These are phyloP conservation scores for Lutraria lutraria DNA, from an alignment of 2,888 invertebrate genomes.

Conservation along the genomic window DNA sequence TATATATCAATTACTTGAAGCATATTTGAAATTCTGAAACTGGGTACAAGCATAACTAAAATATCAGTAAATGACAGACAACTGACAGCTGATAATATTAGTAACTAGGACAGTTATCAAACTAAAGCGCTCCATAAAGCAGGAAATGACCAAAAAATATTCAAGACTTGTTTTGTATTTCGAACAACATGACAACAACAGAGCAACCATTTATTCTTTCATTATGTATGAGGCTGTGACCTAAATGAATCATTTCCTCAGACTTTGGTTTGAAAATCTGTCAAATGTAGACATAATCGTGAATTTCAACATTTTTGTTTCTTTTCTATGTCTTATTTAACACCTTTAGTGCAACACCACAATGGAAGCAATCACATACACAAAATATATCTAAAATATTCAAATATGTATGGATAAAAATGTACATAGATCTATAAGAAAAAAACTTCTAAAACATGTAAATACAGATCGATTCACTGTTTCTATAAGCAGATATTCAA, in stretches of 20 bases:
- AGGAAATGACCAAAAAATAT: conserved; percentile 4
- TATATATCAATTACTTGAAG: not conserved
- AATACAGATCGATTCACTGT: conserved; percentile 24
- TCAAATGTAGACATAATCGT: conserved; percentile 36
- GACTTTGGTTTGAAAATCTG: conserved; percentile 26
- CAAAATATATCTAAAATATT: conserved; percentile 22
- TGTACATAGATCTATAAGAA: not conserved
- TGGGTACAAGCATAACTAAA: not conserved
- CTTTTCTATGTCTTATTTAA: not conserved
- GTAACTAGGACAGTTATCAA: conserved; percentile 6
- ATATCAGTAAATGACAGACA: conserved; percentile 12
- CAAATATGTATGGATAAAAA: conserved; percentile 14
- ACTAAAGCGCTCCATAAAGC: not conserved
- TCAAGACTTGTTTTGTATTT: not conserved
- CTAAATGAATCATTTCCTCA: not conserved
- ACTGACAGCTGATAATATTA: not conserved
- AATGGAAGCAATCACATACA: conserved; percentile 28
- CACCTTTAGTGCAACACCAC: conserved; percentile 30
- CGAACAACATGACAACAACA: not conserved
- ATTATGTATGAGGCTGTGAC: not conserved
- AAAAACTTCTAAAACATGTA: conserved; percentile 22
- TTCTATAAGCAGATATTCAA: conserved; percentile 38
- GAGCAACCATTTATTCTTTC: not conserved
- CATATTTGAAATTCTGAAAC: not conserved
- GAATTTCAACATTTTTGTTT: not conserved